phyloP scores from a whole-genome alignment of 2,113 vertebrate species.

The Aspidoscelis tigris region DNA sequence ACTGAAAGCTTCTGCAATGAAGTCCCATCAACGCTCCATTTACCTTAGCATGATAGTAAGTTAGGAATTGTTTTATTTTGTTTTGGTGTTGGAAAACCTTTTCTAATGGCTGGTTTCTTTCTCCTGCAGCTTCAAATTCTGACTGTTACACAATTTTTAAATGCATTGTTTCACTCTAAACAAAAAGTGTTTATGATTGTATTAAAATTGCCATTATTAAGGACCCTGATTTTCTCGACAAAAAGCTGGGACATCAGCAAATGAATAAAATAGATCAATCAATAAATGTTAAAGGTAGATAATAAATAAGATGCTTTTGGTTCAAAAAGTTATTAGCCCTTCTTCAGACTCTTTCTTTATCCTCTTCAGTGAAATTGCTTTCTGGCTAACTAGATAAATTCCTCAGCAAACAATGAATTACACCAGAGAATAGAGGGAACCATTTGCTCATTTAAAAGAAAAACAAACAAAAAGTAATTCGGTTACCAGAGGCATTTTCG shows the following conservation, averaged over 20 bases:
- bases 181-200: neutral
- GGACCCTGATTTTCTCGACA: neutral
- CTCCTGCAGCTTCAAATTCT: neutral
- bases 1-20: too few species aligned
- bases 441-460: neutral
- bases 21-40: too few species aligned
- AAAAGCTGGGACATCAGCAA: neutral
- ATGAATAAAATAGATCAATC: neutral
- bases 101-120: neutral
- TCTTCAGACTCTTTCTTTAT: neutral
- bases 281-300: neutral
- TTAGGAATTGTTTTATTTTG: too few species aligned
- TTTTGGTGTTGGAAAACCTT: neutral
- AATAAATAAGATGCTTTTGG: neutral
- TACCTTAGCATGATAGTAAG: too few species aligned
- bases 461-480: neutral
- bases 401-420: slow-evolving; percentile 1
- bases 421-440: slow-evolving; percentile 22
- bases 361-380: neutral
- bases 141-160: neutral
- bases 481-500: neutral
- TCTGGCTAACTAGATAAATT: neutral
- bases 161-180: neutral
- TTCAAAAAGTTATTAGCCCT: neutral
- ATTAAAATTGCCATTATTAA: neutral